Evolutionary conservation across 1,140 invertebrate species (phyloP).

Genomic region (Lethrus apterus): DNA sequence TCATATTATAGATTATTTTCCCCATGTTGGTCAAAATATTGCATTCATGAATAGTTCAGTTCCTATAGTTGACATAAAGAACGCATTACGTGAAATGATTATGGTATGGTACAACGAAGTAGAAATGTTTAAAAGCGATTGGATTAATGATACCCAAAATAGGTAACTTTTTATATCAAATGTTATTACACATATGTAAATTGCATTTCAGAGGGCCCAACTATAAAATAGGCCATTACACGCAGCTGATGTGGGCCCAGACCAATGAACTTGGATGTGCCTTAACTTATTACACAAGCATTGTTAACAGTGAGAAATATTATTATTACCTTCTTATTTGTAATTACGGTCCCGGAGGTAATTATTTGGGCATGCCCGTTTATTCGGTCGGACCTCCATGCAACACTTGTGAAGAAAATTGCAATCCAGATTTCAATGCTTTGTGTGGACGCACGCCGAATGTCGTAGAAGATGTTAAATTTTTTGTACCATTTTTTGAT

Average conservation of each 20-base stretch:
- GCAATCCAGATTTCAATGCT: too few relatives aligned
- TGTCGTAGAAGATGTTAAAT: too few relatives aligned
- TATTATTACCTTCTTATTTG: constrained; percentile 31
- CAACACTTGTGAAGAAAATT: too few relatives aligned
- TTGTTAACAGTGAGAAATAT: constrained; percentile 19
- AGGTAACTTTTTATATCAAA: constrained; percentile 18
- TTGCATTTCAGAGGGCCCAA: constrained; percentile 19
- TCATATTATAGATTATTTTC: constrained; percentile 23
- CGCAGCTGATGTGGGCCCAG: constrained; percentile 33
- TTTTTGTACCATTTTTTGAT: too few relatives aligned
- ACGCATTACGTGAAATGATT: constrained; percentile 25
- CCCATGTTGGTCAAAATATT: constrained; percentile 33
- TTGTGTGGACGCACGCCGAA: too few relatives aligned
- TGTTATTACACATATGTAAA: background rate
- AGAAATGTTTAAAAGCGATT: constrained; percentile 26
- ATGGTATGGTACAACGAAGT: constrained; percentile 35
- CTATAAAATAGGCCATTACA: constrained; percentile 32
- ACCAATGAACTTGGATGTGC: constrained; percentile 30
- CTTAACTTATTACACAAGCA: constrained; percentile 23
- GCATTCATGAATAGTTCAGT: constrained; percentile 29
- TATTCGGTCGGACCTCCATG: constrained; percentile 20
- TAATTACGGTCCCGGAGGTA: constrained; percentile 36
- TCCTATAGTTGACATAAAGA: constrained; percentile 21
- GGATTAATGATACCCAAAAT: constrained; percentile 28
- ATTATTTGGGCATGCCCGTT: constrained; percentile 29